phyloP scores from a whole-genome alignment of 2,797 vertebrate genomes.

The Diceros bicornis region DNA sequence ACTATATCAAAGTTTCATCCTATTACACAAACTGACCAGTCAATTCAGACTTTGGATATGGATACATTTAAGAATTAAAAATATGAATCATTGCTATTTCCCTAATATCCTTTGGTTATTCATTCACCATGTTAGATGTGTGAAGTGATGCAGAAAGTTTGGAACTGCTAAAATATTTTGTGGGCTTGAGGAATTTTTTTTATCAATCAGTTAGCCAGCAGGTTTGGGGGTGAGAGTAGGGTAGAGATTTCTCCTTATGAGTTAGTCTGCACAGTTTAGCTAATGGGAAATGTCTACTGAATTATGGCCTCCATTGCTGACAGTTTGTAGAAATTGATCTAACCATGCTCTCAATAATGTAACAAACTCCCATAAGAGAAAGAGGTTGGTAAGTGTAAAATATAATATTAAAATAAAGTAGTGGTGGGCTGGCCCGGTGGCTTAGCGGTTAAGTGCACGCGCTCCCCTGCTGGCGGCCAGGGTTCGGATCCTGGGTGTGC shows the following conservation, averaged over 20 bases:
- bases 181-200: not conserved
- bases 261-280: constrained; percentile 5
- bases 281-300: not conserved
- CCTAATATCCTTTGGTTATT: not conserved
- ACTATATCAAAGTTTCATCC: not conserved
- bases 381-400: constrained; percentile 5
- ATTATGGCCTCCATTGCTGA: not conserved
- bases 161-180: not conserved
- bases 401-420: constrained; percentile 2
- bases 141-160: not conserved
- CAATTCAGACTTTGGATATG: not conserved
- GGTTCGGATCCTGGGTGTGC: no score
- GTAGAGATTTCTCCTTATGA: not conserved
- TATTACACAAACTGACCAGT: not conserved
- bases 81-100: not conserved
- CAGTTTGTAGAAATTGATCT: not conserved
- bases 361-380: not conserved
- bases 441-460: no score
- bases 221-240: not conserved
- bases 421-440: no score
- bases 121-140: not conserved
- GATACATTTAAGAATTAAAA: not conserved
- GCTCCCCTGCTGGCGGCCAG: no score
- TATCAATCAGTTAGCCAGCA: not conserved
- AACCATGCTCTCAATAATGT: not conserved